These are phyloP conservation scores for Scaptomyza flava DNA, from an alignment of 2,888 invertebrate genomes.

Conservation along the genomic window DNA sequence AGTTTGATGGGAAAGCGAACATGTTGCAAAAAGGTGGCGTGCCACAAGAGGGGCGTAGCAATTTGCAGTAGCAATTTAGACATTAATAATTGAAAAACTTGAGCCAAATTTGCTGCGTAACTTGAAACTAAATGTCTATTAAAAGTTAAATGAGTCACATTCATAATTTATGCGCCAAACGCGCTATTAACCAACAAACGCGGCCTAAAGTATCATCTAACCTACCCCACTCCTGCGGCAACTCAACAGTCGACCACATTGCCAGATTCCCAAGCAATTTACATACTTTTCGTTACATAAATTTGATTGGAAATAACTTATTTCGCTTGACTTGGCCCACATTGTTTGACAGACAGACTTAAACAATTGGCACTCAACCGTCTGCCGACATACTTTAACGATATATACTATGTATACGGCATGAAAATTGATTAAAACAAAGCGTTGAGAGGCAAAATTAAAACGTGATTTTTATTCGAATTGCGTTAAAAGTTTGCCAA, in stretches of 20 bases:
- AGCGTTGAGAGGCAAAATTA: conserved; percentile 3
- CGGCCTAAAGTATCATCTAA: conserved; percentile 10
- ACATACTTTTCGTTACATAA: conserved; percentile 21
- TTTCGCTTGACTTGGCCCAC: conserved; percentile 27
- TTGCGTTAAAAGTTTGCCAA: conserved; percentile 21
- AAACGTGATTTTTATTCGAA: conserved; percentile 40
- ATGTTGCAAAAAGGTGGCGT: conserved; percentile 27
- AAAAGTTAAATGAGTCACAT: conserved; percentile 60
- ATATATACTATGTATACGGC: conserved; percentile 5
- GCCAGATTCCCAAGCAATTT: conserved; percentile 35
- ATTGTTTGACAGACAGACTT: conserved; percentile 13
- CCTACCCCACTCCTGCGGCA: neutral
- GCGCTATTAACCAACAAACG: conserved; percentile 18
- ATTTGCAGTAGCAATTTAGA: conserved; percentile 39
- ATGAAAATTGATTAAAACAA: conserved; percentile 12
- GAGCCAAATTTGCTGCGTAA: conserved; percentile 55
- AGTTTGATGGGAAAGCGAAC: conserved; percentile 39
- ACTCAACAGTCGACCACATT: conserved; percentile 19
- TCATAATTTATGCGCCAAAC: conserved; percentile 52
- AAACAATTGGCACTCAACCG: too few species aligned
- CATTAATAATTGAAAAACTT: conserved; percentile 63
- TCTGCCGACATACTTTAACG: neutral
- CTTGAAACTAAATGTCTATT: conserved; percentile 60
- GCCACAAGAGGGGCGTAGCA: conserved; percentile 5
- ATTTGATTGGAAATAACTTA: conserved; percentile 23